phyloP scores from a whole-genome alignment of 2,113 vertebrate species.

The Equus przewalskii region DNA sequence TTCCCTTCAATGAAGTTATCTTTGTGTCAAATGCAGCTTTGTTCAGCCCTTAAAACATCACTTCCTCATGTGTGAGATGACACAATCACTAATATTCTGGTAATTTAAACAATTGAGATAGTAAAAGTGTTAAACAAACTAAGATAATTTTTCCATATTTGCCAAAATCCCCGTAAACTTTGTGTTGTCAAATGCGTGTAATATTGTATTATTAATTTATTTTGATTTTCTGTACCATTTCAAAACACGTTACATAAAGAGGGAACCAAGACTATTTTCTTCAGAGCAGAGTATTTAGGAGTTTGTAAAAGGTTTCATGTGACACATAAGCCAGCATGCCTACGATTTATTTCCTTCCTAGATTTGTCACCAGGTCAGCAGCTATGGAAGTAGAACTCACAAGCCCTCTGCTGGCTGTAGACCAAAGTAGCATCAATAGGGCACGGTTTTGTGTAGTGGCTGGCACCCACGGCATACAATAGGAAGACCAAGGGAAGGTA shows the following conservation, averaged over 20 bases:
- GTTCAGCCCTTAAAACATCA: slow-evolving; percentile 53
- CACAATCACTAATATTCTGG: slow-evolving; percentile 65
- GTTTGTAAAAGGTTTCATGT: slow-evolving; percentile 57
- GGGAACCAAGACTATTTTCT: slow-evolving; percentile 63
- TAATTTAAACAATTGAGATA: slow-evolving; percentile 60
- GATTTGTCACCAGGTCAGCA: slow-evolving; percentile 64
- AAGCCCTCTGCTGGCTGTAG: slow-evolving; percentile 69
- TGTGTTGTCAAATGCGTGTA: slow-evolving; percentile 69
- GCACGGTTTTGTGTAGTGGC: neutral
- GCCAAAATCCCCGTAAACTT: slow-evolving; percentile 75
- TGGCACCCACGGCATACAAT: neutral
- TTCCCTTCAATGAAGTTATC: slow-evolving; percentile 69
- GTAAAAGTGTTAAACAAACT: slow-evolving; percentile 62
- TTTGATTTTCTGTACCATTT: slow-evolving; percentile 78
- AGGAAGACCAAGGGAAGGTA: neutral
- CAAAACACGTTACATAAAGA: slow-evolving; percentile 66
- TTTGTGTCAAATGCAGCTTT: slow-evolving; percentile 65
- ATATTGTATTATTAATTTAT: slow-evolving; percentile 82
- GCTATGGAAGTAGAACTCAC: slow-evolving; percentile 61
- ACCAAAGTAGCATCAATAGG: slow-evolving; percentile 50
- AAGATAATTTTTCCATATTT: slow-evolving; percentile 65
- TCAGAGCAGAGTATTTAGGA: slow-evolving; percentile 53
- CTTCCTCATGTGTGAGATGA: slow-evolving; percentile 10
- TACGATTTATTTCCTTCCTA: slow-evolving; percentile 54
- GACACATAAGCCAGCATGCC: slow-evolving; percentile 64